Base-by-base conservation (phyloP, 2,797 vertebrate genomes). In the Acipenser ruthenus region DNA sequence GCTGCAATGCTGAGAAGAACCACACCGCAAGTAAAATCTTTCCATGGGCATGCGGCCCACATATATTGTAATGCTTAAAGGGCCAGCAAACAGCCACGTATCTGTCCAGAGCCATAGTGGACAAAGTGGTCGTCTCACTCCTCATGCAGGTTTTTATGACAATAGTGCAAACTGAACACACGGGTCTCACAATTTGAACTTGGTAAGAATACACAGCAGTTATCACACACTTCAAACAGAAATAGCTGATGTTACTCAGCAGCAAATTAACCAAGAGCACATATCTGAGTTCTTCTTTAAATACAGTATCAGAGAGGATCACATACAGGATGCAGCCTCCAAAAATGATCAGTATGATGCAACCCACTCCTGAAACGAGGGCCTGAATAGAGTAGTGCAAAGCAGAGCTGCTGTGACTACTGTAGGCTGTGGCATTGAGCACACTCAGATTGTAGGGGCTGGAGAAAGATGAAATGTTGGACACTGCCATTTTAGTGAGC, bases 1-100 rank as follows among this genome's bases (percentile, higher is more conserved):
- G 53, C n/a, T 55, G 53, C 53, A 55, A 55, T 55, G 53, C 53
- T 55, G 53, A 55, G 10, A 55, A n/a, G 53, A 55, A 55, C 53
- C 53, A 55, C 53, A 55, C 10, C 7, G 53, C n/a, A 0, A 55
- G 53, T 10, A 55, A 55, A 55, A 55, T 55, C 53, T n/a, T 55
- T 55, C n/a, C 7, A 55, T 55, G 53, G n/a, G 53, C n/a, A n/a
- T 55, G 53, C 9, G 3, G 9, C n/a, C 53, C 53, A 6, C 9
- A 55, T 10, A 55, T 55, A n/a, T n/a, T 55, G 53, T 55, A 55
- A 55, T 55, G n/a, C 53, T 55, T 55, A 55, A 55, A 55, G 7
- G 53, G 53, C 9, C 9, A 55, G n/a, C 53, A 55, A 55, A 55
- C n/a, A 10, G 53, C 53, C 9, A 55, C n/a, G 7, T n/a, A 55